Conservation (phyloP, 2,113 vertebrate genomes). For the Lampris incognitus region DNA sequence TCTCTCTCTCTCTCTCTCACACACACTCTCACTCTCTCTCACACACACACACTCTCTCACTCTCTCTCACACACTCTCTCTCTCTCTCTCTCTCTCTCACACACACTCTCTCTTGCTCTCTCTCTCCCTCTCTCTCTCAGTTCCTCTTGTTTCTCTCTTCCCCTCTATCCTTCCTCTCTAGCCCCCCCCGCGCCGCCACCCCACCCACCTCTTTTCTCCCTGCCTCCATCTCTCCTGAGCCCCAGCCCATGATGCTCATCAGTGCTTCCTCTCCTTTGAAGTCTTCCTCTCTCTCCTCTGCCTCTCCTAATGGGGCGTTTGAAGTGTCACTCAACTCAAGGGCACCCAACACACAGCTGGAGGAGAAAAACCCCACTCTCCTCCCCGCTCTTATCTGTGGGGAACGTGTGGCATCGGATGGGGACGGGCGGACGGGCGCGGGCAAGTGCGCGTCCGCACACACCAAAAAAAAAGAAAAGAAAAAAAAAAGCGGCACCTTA, state of each 20-base stretch:
- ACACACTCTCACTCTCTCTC: background rate
- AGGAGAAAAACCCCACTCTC: slow-evolving; percentile 30
- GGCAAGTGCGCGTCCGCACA: background rate
- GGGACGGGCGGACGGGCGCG: background rate
- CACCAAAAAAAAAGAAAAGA: too few species aligned
- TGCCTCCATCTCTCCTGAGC: slow-evolving; percentile 48
- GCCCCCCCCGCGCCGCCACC: slow-evolving; percentile 26
- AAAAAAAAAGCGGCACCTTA: too few species aligned
- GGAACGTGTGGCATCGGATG: slow-evolving; percentile 1
- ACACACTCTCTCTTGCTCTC: slow-evolving; percentile 7
- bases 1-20: slow-evolving; percentile 1
- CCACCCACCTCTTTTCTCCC: slow-evolving; percentile 15
- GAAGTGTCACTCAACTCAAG: slow-evolving; percentile 80
- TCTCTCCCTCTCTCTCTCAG: background rate
- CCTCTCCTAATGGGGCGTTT: slow-evolving; percentile 66
- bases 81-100: background rate
- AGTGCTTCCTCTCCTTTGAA: slow-evolving; percentile 71
- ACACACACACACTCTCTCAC: background rate
- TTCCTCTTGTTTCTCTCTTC: slow-evolving; percentile 9
- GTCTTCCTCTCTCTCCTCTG: slow-evolving; percentile 54
- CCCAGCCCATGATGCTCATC: slow-evolving; percentile 67
- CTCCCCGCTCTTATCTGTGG: slow-evolving; percentile 20
- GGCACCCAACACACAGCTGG: slow-evolving; percentile 66
- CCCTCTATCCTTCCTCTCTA: slow-evolving; percentile 11
- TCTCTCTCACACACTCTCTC: slow-evolving; percentile 6